Conservation (phyloP, 2,797 vertebrate genomes). For the Streptopelia turtur region DNA sequence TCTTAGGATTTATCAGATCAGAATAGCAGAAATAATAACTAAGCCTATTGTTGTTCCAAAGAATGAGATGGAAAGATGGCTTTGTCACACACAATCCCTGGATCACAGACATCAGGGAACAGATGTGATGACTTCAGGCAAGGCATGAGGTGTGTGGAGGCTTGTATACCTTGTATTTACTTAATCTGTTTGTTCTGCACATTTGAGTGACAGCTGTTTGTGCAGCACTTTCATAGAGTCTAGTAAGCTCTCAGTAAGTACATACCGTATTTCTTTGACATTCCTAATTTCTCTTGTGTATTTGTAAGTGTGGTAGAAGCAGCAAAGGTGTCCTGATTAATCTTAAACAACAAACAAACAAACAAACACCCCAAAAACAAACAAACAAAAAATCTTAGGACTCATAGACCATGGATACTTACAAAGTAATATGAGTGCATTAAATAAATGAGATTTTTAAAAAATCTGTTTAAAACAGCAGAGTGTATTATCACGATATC, state of each 20-base stretch:
- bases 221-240: background rate
- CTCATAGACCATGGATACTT: background rate
- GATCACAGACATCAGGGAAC: background rate
- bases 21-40: background rate
- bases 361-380: too few species aligned
- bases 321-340: background rate
- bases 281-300: background rate
- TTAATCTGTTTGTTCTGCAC: background rate
- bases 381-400: background rate
- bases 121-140: background rate
- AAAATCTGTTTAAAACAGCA: background rate
- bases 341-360: background rate
- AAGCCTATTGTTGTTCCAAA: background rate
- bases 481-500: background rate
- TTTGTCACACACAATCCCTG: background rate
- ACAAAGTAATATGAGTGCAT: background rate
- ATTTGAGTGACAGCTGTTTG: background rate
- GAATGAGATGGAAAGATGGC: background rate
- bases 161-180: background rate
- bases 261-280: background rate
- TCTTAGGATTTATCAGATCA: background rate
- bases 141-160: background rate
- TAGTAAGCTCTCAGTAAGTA: background rate
- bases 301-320: background rate
- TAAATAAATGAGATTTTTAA: background rate